Percentiles rank a stretch among this genome's conserved stretches.
These are phyloP conservation scores for Nipponia nippon DNA, from an alignment of 2,113 vertebrate species.

Conservation along the genomic window DNA sequence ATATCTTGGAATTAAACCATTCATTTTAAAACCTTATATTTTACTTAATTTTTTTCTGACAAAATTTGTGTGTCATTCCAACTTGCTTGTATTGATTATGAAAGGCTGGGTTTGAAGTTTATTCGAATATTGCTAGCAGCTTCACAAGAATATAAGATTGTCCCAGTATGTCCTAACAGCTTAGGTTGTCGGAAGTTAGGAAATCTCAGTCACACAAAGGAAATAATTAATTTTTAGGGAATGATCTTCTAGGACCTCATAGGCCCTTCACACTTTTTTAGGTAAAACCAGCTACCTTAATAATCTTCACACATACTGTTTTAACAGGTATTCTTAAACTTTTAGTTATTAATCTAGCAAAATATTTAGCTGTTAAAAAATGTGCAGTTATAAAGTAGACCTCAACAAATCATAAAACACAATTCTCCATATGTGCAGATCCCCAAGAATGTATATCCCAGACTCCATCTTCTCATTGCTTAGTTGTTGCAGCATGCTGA, in stretches of 20 bases:
- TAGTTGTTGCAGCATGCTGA: not conserved
- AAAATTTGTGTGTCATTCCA: not conserved
- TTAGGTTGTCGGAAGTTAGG: not conserved
- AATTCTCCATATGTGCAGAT: not conserved
- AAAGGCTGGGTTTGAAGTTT: not conserved
- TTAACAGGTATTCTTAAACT: not conserved
- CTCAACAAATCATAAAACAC: not conserved
- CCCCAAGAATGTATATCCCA: not conserved
- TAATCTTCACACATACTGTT: not conserved
- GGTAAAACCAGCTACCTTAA: not conserved
- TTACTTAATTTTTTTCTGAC: not conserved
- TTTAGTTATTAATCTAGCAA: not conserved
- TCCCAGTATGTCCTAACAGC: not conserved
- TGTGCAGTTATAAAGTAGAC: not conserved
- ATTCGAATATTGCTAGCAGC: not conserved
- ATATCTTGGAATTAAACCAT: not conserved
- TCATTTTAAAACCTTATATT: not conserved
- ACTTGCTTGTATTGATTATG: fast-evolving
- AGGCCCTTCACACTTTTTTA: not conserved
- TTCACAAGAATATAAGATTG: not conserved
- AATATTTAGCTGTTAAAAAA: not conserved
- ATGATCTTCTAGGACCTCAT: not conserved
- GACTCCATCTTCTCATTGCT: not conserved
- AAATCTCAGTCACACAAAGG: not conserved
- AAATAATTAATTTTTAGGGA: not conserved